Percentiles rank a stretch among this genome's conserved stretches.
These are phyloP conservation scores for Periparus ater DNA, from an alignment of 2,797 vertebrate species.

Conservation along the genomic window DNA sequence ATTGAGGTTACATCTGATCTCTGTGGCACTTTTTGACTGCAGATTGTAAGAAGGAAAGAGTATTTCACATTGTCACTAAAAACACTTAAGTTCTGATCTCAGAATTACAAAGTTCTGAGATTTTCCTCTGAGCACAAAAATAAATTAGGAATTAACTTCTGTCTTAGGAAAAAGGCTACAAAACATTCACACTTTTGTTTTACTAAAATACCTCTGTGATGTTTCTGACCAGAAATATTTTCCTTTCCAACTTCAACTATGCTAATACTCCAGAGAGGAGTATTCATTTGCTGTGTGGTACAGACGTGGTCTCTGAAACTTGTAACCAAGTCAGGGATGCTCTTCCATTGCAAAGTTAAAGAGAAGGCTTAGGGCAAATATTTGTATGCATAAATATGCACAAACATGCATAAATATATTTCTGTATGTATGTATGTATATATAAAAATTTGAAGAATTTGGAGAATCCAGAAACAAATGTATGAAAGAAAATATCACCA, in stretches of 20 bases:
- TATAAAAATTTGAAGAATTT: too few species aligned
- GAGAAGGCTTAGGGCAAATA: background rate
- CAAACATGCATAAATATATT: background rate
- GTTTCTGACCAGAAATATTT: background rate
- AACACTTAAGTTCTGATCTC: background rate
- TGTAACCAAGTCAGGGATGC: background rate
- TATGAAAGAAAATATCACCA: background rate
- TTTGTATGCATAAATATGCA: background rate
- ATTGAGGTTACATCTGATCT: background rate
- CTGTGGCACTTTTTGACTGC: background rate
- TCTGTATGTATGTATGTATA: background rate
- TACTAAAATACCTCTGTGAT: background rate
- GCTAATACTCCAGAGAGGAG: background rate
- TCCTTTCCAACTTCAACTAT: background rate
- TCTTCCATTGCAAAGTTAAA: background rate
- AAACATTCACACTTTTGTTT: background rate
- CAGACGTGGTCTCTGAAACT: background rate
- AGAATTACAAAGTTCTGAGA: background rate
- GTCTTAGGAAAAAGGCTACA: background rate
- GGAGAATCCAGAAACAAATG: background rate
- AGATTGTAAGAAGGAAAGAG: background rate
- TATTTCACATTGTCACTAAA: background rate
- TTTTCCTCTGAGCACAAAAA: background rate
- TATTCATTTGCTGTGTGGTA: background rate
- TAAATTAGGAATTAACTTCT: background rate